phyloP scores from a whole-genome alignment of 2,797 vertebrate genomes.

The Brachyalestes nurse region DNA sequence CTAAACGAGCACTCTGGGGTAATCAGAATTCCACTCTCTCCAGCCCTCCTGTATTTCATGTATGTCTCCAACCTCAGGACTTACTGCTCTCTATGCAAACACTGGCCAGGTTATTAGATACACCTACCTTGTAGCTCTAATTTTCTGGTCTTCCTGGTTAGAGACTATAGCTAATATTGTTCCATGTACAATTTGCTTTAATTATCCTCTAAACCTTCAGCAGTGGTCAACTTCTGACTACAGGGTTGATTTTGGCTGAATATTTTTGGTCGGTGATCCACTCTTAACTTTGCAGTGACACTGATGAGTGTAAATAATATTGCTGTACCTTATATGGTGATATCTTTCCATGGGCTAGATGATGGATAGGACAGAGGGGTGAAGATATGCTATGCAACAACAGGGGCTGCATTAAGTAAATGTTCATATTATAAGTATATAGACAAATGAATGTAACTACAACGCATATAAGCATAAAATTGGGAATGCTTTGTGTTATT shows the following conservation, averaged over 20 bases:
- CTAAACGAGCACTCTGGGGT: slow-evolving; percentile 11
- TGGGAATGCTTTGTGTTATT: background rate
- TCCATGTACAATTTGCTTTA: no score
- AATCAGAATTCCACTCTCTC: slow-evolving; percentile 2
- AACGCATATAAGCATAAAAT: background rate
- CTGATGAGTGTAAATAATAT: no score
- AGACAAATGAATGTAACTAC: background rate
- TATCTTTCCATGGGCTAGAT: no score
- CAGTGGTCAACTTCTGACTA: background rate
- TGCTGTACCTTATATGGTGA: no score
- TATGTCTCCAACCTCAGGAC: background rate
- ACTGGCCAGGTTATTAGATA: background rate
- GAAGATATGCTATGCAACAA: no score
- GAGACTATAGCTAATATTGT: no score
- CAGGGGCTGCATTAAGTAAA: background rate
- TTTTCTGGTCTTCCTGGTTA: no score
- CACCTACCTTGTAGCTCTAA: background rate
- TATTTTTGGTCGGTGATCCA: background rate
- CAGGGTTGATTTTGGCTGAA: background rate
- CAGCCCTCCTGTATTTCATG: slow-evolving; percentile 1
- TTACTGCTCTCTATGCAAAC: background rate
- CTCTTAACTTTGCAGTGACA: no score
- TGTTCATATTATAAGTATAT: no score
- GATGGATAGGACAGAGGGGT: no score
- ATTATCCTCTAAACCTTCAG: no score